These are phyloP conservation scores for Platichthys flesus DNA, from an alignment of 2,113 vertebrate genomes.

Conservation along the genomic window DNA sequence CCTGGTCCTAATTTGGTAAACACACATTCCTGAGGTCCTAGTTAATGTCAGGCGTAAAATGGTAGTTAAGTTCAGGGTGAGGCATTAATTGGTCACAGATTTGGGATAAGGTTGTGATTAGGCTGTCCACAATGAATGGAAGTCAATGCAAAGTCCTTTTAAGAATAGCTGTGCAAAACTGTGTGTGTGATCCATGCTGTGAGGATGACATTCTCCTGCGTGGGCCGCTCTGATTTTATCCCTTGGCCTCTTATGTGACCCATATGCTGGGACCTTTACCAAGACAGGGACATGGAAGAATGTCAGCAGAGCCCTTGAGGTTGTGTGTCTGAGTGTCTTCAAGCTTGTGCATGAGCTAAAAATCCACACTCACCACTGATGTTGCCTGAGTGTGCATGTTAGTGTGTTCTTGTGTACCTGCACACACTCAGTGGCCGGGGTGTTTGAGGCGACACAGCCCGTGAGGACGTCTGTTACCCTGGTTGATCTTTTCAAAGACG, in stretches of 20 bases:
- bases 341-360: neutral
- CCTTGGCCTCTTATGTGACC: conserved; percentile 66
- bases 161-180: too few relatives aligned
- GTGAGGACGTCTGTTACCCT: conserved; percentile 27
- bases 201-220: conserved; percentile 66
- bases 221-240: conserved; percentile 49
- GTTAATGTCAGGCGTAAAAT: too few relatives aligned
- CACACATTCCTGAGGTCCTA: too few relatives aligned
- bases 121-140: too few relatives aligned
- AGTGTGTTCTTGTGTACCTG: conserved; percentile 6
- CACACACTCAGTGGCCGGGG: conserved; percentile 14
- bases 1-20: too few relatives aligned
- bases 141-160: too few relatives aligned
- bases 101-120: too few relatives aligned
- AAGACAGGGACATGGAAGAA: conserved; percentile 66
- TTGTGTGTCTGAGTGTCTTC: conserved; percentile 9
- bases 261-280: conserved; percentile 57
- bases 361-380: conserved; percentile 35
- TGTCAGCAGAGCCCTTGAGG: conserved; percentile 71
- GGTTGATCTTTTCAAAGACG: conserved; percentile 71
- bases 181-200: conserved; percentile 32
- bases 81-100: too few relatives aligned
- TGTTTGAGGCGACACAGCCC: conserved; percentile 27
- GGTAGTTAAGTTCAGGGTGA: too few relatives aligned
- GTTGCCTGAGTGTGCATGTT: neutral